Evolutionary conservation across 2,113 vertebrate genomes (phyloP), one percentile per base, ranked within the genome.

Genomic region (Entomyzon cyanotis): DNA sequence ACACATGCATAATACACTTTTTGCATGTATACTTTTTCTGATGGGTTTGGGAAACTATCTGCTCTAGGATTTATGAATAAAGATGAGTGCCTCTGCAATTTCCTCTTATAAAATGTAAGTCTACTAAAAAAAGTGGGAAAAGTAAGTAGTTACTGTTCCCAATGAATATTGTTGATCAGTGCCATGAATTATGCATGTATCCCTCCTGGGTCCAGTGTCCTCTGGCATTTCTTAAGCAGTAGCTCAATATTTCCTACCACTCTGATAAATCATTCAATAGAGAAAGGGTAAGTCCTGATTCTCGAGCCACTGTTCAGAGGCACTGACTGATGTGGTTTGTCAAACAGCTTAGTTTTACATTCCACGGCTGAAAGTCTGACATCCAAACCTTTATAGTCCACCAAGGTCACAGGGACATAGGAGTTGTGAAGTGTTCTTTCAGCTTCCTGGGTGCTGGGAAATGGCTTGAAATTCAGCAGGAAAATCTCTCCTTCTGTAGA

Each of bases 251-350:
- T 95, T 96, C 75, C 83, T 93, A 70, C 81, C 63, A 82, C 52
- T 88, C 92, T 93, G 93, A 93, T 91, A 92, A 92, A 96, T 93
- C 80, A 92, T 85, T 85, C 85, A 79, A 71, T 33, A 87, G 44
- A 46, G 65, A 94, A 84, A 90, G 67, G 73, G 67, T 80, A 89
- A 95, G 78, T 92, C 69, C 82, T 63, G 58, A 63, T 94, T 90
- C 78, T 81, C 75, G 89, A 97, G 71, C 65, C 81, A 81, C 78
- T 90, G 35, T 93, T 86, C 88, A 71, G 75, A 95, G 81, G 22
- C 35, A 94, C 76, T 84, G 68, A 82, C 87, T 95, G 77, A 92
- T 83, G 63, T 70, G 73, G 56, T 89, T 93, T 94, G 92, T 90
- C 18, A 18, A 89, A 93, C 27, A 95, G 76, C 86, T 95, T 76